phyloP scores from a whole-genome alignment of 2,888 invertebrate species.

The Schrankia costaestrigalis region DNA sequence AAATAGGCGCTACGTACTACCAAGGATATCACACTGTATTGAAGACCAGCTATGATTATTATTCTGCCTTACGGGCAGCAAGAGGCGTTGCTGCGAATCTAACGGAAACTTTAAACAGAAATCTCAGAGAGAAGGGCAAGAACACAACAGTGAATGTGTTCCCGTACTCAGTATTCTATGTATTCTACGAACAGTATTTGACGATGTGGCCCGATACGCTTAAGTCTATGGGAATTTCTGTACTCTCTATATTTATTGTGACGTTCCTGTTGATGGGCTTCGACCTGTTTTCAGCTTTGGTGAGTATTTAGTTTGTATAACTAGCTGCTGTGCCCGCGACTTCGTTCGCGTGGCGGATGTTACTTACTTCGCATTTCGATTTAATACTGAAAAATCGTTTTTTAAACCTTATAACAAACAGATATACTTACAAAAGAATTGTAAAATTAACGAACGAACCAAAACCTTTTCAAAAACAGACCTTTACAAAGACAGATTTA shows the following conservation, averaged over 20 bases:
- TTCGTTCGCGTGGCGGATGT: no score
- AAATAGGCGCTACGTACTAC: slow-evolving; percentile 91
- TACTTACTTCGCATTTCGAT: no score
- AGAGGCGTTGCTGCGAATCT: slow-evolving; percentile 90
- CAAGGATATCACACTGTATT: slow-evolving; percentile 91
- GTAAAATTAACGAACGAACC: no score
- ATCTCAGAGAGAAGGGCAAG: slow-evolving; percentile 72
- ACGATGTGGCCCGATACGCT: slow-evolving; percentile 96
- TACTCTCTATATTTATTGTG: slow-evolving; percentile 95
- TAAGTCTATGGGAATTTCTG: slow-evolving; percentile 92
- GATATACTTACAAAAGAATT: no score
- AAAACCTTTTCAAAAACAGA: no score
- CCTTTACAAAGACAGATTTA: no score
- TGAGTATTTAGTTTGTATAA: slow-evolving; percentile 34
- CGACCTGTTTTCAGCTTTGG: slow-evolving; percentile 92
- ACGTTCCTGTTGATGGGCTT: slow-evolving; percentile 96
- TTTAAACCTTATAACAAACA: no score
- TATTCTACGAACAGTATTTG: slow-evolving; percentile 99
- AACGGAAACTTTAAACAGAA: slow-evolving; percentile 80
- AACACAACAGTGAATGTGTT: slow-evolving; percentile 84
- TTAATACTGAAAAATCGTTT: no score
- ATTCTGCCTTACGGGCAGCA: slow-evolving; percentile 91
- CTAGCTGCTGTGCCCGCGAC: no score
- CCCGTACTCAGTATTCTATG: slow-evolving; percentile 97
- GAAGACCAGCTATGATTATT: slow-evolving; percentile 94